A percentile compares a stretch with the other conserved stretches of the same genome.
These are phyloP conservation scores for Suillia variegata DNA, from an alignment of 2,888 invertebrate species.

Conservation along the genomic window DNA sequence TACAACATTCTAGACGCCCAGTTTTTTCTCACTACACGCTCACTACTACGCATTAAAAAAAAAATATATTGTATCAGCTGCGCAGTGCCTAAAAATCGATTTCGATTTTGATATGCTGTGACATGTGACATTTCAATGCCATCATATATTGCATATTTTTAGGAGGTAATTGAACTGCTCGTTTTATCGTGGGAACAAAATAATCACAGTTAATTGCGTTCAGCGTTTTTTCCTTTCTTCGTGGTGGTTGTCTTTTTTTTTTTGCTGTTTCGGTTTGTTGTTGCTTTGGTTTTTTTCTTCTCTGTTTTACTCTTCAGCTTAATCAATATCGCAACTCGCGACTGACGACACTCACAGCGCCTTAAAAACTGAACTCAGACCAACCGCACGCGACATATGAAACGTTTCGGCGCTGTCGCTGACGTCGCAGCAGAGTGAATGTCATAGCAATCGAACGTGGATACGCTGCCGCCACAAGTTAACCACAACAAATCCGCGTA, in stretches of 20 bases:
- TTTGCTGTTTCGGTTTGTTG: background rate
- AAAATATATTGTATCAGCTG: too few relatives aligned
- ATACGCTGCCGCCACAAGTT: constrained; percentile 48
- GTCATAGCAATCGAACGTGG: constrained; percentile 57
- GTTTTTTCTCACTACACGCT: too few relatives aligned
- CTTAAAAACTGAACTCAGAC: too few relatives aligned
- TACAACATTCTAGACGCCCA: too few relatives aligned
- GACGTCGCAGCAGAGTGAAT: constrained; percentile 36
- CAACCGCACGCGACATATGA: too few relatives aligned
- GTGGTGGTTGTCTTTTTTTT: background rate
- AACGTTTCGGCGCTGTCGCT: too few relatives aligned
- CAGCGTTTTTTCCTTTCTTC: background rate
- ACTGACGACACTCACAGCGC: too few relatives aligned
- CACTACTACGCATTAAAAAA: too few relatives aligned
- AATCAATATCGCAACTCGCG: too few relatives aligned
- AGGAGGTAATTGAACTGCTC: background rate
- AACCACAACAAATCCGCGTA: constrained; percentile 49
- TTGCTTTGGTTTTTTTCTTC: background rate
- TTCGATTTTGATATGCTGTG: background rate
- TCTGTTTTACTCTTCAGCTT: too few relatives aligned
- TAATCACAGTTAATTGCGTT: background rate
- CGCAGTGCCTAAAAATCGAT: background rate
- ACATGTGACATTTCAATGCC: background rate
- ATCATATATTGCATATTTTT: background rate
- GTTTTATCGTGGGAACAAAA: background rate